Conservation (phyloP, 2,113 vertebrate genomes). For the Pollimyrus isidori region DNA sequence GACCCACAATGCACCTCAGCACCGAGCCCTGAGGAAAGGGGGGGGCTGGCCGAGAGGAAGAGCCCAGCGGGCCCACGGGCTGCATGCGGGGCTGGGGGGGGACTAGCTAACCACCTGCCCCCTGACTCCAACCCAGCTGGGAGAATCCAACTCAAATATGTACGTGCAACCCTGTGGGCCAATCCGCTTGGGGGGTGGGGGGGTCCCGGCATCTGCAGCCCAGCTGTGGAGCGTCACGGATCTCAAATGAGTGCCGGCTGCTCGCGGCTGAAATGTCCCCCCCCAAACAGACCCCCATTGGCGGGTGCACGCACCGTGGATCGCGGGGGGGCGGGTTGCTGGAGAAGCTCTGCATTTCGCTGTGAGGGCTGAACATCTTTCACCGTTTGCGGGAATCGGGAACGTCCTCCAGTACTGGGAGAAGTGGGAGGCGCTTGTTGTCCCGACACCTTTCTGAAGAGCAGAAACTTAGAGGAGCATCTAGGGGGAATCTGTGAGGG, state of each 20-base stretch:
- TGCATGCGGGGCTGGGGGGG: background rate
- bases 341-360: background rate
- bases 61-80: background rate
- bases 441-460: background rate
- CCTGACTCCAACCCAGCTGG: background rate
- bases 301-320: background rate
- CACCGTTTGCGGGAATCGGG: background rate
- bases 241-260: background rate
- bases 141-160: background rate
- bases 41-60: background rate
- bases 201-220: background rate
- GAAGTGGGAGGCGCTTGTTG: background rate
- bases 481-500: background rate
- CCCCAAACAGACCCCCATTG: background rate
- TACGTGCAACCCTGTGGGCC: background rate
- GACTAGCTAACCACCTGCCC: background rate
- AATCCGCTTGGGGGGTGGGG: background rate
- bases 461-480: background rate
- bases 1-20: background rate
- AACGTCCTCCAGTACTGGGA: background rate
- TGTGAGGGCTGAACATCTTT: background rate
- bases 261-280: background rate
- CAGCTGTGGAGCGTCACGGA: background rate
- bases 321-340: background rate
- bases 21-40: background rate